Percentiles rank a stretch among this genome's conserved stretches.
Conservation (phyloP, 2,797 vertebrate genomes). For the Crax fasciolata region DNA sequence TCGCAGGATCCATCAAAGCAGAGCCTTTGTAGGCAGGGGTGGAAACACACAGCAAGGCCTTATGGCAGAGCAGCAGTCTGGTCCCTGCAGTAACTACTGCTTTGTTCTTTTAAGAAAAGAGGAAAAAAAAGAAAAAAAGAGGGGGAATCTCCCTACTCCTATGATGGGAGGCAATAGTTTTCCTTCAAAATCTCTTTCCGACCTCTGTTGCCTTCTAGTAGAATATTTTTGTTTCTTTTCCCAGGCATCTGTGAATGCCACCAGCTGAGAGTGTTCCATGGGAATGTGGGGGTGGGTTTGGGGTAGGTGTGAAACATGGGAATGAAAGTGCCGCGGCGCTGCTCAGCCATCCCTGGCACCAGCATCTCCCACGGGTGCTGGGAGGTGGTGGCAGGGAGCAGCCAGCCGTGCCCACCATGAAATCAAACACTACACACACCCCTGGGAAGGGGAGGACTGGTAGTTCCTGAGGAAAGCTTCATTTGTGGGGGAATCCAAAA, state of each 20-base stretch:
- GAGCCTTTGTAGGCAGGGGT: background rate
- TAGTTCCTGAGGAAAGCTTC: background rate
- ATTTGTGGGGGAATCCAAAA: background rate
- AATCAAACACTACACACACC: background rate
- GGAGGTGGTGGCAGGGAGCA: background rate
- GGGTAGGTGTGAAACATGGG: background rate
- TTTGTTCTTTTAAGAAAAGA: background rate
- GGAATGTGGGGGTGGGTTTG: background rate
- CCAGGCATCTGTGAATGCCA: background rate
- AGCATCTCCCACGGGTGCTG: background rate
- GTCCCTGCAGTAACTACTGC: background rate
- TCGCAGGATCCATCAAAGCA: background rate
- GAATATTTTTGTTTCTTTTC: background rate
- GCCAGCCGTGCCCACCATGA: background rate
- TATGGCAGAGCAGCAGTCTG: background rate
- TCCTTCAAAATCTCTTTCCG: background rate
- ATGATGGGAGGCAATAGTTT: background rate
- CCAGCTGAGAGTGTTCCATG: background rate
- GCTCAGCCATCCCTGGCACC: background rate
- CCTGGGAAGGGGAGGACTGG: background rate
- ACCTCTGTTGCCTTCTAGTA: background rate
- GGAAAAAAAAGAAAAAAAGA: accelerated
- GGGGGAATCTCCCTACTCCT: background rate
- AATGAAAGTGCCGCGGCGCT: background rate
- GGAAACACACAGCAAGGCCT: background rate